These are phyloP conservation scores for Drosophila mulleri DNA, from an alignment of 2,888 invertebrate genomes.

Conservation along the genomic window DNA sequence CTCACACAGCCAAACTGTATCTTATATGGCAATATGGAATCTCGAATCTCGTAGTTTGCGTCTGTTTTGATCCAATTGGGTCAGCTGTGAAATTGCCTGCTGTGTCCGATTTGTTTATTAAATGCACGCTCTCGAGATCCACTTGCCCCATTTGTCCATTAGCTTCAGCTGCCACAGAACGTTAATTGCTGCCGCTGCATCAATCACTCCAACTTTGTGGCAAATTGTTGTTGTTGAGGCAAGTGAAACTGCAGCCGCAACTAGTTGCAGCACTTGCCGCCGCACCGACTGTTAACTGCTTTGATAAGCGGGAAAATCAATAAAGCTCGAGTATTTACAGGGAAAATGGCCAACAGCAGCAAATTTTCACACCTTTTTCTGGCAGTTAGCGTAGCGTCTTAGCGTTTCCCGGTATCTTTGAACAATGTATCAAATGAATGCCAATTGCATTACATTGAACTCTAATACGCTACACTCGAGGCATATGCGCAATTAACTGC, in stretches of 20 bases:
- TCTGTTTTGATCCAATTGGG: conserved; percentile 47
- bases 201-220: conserved; percentile 52
- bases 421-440: conserved; percentile 21
- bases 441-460: conserved; percentile 23
- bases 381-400: conserved; percentile 9
- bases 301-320: conserved; percentile 40
- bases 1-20: not conserved
- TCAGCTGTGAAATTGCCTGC: conserved; percentile 56
- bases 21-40: conserved; percentile 5
- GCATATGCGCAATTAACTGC: not conserved
- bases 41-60: not conserved
- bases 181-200: conserved; percentile 52
- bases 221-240: conserved; percentile 31
- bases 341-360: conserved; percentile 21
- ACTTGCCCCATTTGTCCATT: conserved; percentile 58
- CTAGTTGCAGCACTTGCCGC: conserved; percentile 1
- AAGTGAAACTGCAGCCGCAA: conserved; percentile 1
- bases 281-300: conserved; percentile 21
- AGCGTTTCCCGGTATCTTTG: conserved; percentile 18
- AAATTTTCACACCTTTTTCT: conserved; percentile 25
- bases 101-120: conserved; percentile 70
- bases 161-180: conserved; percentile 50
- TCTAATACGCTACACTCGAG: conserved; percentile 6
- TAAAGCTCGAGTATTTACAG: conserved; percentile 23
- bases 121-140: conserved; percentile 42